Percentiles rank a stretch among this genome's conserved stretches.
Conservation (phyloP, 2,113 vertebrate genomes). For the Laticauda colubrina region DNA sequence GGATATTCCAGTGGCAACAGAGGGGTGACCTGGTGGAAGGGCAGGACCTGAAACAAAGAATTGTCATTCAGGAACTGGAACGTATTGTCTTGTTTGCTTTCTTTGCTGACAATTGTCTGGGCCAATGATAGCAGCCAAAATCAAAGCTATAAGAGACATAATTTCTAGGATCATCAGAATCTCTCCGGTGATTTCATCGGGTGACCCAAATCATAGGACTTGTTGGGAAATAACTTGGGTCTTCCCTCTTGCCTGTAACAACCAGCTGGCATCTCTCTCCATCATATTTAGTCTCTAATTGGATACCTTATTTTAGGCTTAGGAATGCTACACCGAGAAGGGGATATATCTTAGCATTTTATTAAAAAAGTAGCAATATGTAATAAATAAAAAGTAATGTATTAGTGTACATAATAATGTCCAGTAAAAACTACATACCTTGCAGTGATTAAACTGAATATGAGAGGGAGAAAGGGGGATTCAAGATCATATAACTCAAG, state of each 20-base stretch:
- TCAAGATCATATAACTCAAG: background rate
- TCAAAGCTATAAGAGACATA: rapidly evolving
- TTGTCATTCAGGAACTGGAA: rapidly evolving
- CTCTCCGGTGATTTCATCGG: rapidly evolving
- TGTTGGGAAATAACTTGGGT: background rate
- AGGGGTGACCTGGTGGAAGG: slow-evolving; percentile 86
- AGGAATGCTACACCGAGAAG: background rate
- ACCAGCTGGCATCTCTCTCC: background rate
- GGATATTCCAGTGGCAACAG: slow-evolving; percentile 72
- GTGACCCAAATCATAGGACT: background rate
- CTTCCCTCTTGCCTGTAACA: background rate
- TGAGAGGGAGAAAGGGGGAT: background rate
- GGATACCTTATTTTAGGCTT: background rate
- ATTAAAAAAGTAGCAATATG: background rate
- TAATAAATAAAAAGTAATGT: background rate
- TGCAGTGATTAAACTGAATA: background rate
- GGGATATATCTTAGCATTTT: background rate
- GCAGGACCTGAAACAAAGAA: slow-evolving; percentile 78
- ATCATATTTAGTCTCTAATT: background rate
- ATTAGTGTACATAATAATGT: background rate
- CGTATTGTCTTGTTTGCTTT: rapidly evolving
- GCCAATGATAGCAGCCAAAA: background rate
- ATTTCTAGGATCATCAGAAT: background rate
- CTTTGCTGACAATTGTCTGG: rapidly evolving
- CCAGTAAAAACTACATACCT: background rate